phyloP scores from a whole-genome alignment of 37 sponge, comb jelly and placozoan genomes.

The Cliona cf. orientalis region DNA sequence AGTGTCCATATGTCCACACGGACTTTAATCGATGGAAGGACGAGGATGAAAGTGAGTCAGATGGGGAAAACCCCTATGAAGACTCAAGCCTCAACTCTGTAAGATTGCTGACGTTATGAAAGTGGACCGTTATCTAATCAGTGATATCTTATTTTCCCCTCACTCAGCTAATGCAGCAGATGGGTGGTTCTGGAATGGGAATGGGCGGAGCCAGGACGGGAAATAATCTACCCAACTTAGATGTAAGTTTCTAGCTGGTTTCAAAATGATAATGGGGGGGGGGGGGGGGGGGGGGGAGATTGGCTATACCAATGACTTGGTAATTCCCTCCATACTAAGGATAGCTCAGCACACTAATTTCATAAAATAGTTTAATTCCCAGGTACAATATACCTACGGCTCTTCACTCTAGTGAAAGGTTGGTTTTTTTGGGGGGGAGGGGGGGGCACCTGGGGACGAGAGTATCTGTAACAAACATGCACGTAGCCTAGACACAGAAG shows the following conservation, averaged over 20 bases:
- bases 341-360: too few species aligned
- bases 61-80: constrained; percentile 47
- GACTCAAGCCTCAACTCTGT: constrained; percentile 35
- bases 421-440: too few species aligned
- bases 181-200: constrained; percentile 62
- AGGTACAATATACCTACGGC: too few species aligned
- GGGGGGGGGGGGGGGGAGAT: too few species aligned
- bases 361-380: too few species aligned
- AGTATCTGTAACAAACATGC: too few species aligned
- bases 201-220: constrained; percentile 20
- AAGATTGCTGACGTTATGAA: constrained; percentile 13
- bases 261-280: too few species aligned
- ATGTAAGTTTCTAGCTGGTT: neutral
- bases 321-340: too few species aligned
- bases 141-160: neutral
- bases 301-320: too few species aligned
- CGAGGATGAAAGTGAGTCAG: constrained; percentile 85
- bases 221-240: constrained; percentile 8
- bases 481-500: too few species aligned
- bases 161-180: constrained; percentile 70
- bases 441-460: too few species aligned
- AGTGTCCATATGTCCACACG: constrained; percentile 61
- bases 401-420: too few species aligned
- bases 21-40: constrained; percentile 94
- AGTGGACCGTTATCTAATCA: neutral